Evolutionary conservation across 1,140 invertebrate genomes (phyloP), one percentile per base, ranked within the genome.

Genomic region (Parasteatoda tepidariorum): DNA sequence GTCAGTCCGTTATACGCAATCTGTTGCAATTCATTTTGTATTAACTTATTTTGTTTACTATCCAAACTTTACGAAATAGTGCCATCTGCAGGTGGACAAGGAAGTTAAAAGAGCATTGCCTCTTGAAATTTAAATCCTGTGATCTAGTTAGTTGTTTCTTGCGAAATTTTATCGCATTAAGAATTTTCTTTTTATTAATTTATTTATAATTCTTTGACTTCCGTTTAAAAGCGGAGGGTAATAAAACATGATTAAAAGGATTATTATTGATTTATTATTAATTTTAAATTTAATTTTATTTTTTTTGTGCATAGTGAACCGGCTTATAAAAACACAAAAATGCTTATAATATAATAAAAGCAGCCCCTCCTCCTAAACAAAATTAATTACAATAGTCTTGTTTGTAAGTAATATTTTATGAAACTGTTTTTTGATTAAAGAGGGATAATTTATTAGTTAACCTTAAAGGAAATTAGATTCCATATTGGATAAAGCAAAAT

Each of bases 11-110:
- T 73, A 66, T 26, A 73, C 18, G 18, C 15, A 31, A 3, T n/a
- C 3, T 38, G 15, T 48, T 24, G n/a, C n/a, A 48, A 18, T 48
- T 48, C 38, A 48, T n/a, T 48, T 48, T 70, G 34, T 38, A 26
- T 4, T 26, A 54, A 73, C 54, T 73, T n/a, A n/a, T 73, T 73
- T 73, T 61, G 70, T 73, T 73, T 73, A 73, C 70, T 57, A 73
- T 33, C 54, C 30, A 33, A 30, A 34, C 28, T 59, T 73, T 31
- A 41, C 18, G 7, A 30, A 22, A 31, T 28, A 57, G 54, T 57
- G 70, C 70, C 70, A 73, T 73, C 70, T 73, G 55, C 11, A 9
- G 48, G 15, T 31, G 6, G 11, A 73, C 3, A 11, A 18, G 33
- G 62, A 66, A 66, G 33, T n/a, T 9, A 66, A 73, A 18, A 22